Conservation (phyloP, 2,888 invertebrate species). For the Pollenia amentaria region DNA sequence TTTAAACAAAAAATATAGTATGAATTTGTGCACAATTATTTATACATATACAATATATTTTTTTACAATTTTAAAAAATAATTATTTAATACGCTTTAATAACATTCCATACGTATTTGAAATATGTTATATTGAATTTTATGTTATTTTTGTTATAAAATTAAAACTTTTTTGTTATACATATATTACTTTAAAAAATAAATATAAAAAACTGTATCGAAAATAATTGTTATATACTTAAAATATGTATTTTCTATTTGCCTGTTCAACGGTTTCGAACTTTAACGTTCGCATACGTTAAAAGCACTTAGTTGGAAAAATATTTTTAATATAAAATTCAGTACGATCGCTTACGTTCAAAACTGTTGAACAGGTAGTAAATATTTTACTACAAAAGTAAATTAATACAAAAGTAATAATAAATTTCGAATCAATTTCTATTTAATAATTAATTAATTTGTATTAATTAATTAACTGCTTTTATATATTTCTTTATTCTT, state of each 20-base stretch:
- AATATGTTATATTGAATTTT: constrained; percentile 43
- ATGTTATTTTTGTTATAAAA: constrained; percentile 52
- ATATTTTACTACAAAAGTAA: constrained; percentile 29
- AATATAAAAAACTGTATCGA: constrained; percentile 12
- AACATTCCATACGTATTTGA: constrained; percentile 62
- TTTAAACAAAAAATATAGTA: constrained; percentile 25
- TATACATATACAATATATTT: constrained; percentile 28
- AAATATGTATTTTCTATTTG: constrained; percentile 54
- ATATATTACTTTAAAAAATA: constrained; percentile 1
- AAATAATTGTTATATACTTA: constrained; percentile 62
- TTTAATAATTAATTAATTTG: background rate
- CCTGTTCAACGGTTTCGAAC: too few relatives aligned
- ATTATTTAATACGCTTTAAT: constrained; percentile 40
- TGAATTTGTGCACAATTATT: constrained; percentile 65
- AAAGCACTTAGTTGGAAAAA: too few relatives aligned
- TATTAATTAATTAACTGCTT: too few relatives aligned
- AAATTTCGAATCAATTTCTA: constrained; percentile 13
- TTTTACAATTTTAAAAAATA: constrained; percentile 8
- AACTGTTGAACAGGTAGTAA: too few relatives aligned
- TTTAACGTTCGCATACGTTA: too few relatives aligned
- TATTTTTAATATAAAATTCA: too few relatives aligned
- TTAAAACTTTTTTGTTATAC: constrained; percentile 20
- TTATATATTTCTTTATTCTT: too few relatives aligned
- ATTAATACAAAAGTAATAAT: constrained; percentile 1
- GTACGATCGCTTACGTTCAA: too few relatives aligned